Evolutionary conservation across 2,888 invertebrate genomes (phyloP).

Genomic region (Mythimna ferrago): DNA sequence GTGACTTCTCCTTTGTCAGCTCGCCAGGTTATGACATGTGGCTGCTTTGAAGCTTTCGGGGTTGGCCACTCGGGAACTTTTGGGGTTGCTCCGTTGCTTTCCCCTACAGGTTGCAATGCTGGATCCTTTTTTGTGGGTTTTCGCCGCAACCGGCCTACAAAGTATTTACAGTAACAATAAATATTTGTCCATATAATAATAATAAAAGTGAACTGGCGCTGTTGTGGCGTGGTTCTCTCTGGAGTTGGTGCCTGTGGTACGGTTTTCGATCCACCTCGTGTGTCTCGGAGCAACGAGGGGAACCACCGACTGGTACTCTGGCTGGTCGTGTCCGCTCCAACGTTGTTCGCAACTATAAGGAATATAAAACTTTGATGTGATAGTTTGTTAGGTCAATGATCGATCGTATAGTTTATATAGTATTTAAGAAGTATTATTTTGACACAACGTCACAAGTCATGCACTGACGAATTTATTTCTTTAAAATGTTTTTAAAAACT

Average conservation of each 20-base stretch:
- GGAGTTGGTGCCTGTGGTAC: conserved; percentile 15
- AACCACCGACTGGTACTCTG: no score
- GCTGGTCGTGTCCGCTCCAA: neutral
- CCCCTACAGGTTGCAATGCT: neutral
- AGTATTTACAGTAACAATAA: neutral
- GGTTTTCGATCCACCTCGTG: neutral
- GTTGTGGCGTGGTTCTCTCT: neutral
- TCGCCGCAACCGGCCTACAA: no score
- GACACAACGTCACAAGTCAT: no score
- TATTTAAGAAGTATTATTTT: no score
- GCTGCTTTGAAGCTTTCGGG: neutral
- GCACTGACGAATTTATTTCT: no score
- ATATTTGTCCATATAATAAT: neutral
- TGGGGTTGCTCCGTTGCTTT: neutral
- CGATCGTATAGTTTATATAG: no score
- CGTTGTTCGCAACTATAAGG: conserved; percentile 28
- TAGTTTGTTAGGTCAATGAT: neutral
- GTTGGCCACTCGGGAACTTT: neutral
- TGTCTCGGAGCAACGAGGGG: conserved; percentile 12
- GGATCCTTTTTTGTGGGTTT: neutral
- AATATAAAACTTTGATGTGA: conserved; percentile 28
- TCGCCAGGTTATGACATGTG: conserved; percentile 10
- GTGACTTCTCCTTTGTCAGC: conserved; percentile 38
- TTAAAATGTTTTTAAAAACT: no score
- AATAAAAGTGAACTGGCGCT: neutral